Evolutionary conservation across 2,888 invertebrate species (phyloP).

Genomic region (Oxystoma pomonae): DNA sequence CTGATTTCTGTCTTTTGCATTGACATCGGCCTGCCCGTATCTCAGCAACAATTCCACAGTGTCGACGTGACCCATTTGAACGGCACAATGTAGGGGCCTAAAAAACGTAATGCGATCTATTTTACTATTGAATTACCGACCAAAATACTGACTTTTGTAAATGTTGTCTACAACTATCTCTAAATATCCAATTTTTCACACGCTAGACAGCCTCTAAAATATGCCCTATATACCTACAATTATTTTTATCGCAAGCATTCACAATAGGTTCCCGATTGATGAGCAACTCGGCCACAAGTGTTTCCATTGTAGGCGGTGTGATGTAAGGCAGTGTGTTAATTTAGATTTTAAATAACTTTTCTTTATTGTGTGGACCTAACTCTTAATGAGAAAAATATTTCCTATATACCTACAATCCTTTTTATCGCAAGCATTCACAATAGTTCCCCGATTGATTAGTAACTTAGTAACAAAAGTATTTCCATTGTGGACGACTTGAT

Average conservation of each 20-base stretch:
- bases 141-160: too few species aligned
- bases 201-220: too few species aligned
- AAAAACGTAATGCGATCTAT: too few species aligned
- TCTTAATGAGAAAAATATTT: too few species aligned
- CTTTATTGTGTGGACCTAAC: too few species aligned
- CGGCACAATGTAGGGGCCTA: constrained; percentile 60
- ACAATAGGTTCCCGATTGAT: constrained; percentile 54
- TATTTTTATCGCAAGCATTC: constrained; percentile 61
- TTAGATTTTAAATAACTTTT: too few species aligned
- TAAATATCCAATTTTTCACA: too few species aligned
- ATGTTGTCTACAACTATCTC: too few species aligned
- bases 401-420: constrained; percentile 50
- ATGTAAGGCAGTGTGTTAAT: constrained; percentile 61
- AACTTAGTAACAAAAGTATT: constrained; percentile 56
- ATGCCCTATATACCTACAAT: constrained; percentile 42
- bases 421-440: constrained; percentile 60
- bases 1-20: constrained; percentile 49
- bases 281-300: constrained; percentile 54
- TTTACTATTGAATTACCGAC: too few species aligned
- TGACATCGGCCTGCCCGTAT: constrained; percentile 48
- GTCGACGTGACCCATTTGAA: constrained; percentile 54
- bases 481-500: constrained; percentile 61
- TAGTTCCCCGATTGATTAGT: constrained; percentile 52
- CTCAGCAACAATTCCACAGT: constrained; percentile 47
- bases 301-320: constrained; percentile 62